Evolutionary conservation across 2,113 vertebrate genomes (phyloP).

Genomic region (Nothoprocta perdicaria): DNA sequence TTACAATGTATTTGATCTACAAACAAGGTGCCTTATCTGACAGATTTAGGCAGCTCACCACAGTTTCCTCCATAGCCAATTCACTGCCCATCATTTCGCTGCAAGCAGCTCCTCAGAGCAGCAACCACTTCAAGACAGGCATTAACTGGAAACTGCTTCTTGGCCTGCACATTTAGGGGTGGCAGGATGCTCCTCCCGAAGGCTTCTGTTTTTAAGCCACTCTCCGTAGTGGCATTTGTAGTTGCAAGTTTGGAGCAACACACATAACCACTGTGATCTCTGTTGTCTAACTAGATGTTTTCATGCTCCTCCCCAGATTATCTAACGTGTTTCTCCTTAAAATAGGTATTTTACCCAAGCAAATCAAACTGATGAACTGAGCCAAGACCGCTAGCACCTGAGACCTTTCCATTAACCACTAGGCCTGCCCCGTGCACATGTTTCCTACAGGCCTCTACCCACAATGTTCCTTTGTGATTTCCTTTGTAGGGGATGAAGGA

Average conservation of each 20-base stretch:
- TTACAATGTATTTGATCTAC: not conserved
- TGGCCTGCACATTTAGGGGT: fast-evolving
- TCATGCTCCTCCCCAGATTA: not conserved
- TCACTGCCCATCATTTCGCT: not conserved
- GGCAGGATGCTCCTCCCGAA: not conserved
- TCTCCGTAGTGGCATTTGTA: not conserved
- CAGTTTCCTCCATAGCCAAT: not conserved
- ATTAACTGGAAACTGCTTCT: not conserved
- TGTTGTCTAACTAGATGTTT: not conserved
- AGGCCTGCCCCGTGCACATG: not conserved
- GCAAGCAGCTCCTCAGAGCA: not conserved
- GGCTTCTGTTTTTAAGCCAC: not conserved
- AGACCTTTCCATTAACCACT: not conserved
- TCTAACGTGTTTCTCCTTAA: not conserved
- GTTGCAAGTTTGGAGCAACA: not conserved
- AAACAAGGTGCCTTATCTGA: not conserved
- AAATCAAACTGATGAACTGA: not conserved
- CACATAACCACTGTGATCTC: not conserved
- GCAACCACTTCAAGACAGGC: not conserved
- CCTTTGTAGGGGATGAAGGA: not conserved
- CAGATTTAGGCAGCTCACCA: not conserved
- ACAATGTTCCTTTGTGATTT: not conserved
- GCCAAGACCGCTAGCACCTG: not conserved
- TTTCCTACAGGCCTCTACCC: not conserved
- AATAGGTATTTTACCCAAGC: not conserved